phyloP scores from a whole-genome alignment of 2,888 invertebrate genomes.

The Aspidiotus rigidus region DNA sequence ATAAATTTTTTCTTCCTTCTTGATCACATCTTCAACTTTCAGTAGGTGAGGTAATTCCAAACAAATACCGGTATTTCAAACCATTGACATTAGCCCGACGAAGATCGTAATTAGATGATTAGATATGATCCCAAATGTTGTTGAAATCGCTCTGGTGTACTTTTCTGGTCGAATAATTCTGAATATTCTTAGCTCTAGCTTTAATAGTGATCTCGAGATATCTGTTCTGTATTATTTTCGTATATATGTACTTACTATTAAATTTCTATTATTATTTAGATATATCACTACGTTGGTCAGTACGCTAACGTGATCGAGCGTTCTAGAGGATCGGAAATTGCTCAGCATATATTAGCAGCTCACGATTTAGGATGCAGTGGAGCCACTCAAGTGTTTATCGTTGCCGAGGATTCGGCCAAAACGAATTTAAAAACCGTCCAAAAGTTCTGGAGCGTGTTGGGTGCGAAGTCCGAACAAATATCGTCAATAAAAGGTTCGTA shows the following conservation, averaged over 20 bases:
- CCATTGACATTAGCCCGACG: too few relatives aligned
- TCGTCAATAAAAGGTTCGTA: conserved; percentile 38
- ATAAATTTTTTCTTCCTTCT: too few relatives aligned
- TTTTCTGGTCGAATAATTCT: too few relatives aligned
- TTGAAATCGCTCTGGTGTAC: too few relatives aligned
- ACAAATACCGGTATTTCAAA: too few relatives aligned
- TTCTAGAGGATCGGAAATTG: conserved; percentile 77
- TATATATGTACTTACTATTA: conserved; percentile 13
- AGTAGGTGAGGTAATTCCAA: too few relatives aligned
- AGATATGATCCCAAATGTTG: too few relatives aligned
- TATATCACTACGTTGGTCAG: conserved; percentile 75
- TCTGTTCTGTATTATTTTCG: neutral
- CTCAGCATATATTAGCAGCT: conserved; percentile 67
- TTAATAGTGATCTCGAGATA: neutral
- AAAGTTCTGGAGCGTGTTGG: conserved; percentile 71
- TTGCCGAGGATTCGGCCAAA: conserved; percentile 57
- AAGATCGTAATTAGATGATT: too few relatives aligned
- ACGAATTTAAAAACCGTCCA: conserved; percentile 51
- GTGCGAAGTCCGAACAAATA: conserved; percentile 48
- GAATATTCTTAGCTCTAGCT: too few relatives aligned
- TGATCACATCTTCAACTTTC: too few relatives aligned
- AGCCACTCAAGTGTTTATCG: conserved; percentile 52
- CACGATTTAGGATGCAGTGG: conserved; percentile 77
- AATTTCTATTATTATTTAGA: conserved; percentile 43
- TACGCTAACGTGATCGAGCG: conserved; percentile 87